phyloP scores from a whole-genome alignment of 2,113 vertebrate species.

The Thamnaconus septentrionalis region DNA sequence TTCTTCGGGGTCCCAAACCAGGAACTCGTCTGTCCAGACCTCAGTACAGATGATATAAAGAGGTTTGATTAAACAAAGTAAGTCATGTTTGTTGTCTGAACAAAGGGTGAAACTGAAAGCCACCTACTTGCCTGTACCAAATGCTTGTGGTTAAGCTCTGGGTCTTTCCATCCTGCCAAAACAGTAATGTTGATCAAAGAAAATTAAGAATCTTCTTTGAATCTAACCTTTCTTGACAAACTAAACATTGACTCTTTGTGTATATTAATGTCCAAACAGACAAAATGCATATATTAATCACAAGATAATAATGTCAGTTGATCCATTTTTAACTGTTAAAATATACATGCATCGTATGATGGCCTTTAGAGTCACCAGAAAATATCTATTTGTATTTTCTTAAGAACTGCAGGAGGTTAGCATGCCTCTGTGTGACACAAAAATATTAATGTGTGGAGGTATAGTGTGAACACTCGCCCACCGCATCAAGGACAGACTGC shows the following conservation, averaged over 20 bases:
- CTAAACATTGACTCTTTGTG: too few species aligned
- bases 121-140: conserved; percentile 83
- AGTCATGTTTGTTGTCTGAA: neutral
- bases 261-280: too few species aligned
- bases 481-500: conserved; percentile 83
- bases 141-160: conserved; percentile 85
- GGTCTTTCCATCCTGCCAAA: conserved; percentile 82
- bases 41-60: conserved; percentile 39
- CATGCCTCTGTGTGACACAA: neutral
- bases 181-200: neutral
- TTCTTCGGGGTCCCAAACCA: conserved; percentile 82
- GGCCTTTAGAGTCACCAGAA: too few species aligned
- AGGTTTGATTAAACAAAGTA: neutral
- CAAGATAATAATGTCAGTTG: too few species aligned
- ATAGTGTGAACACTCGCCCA: conserved; percentile 35
- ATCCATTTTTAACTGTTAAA: too few species aligned
- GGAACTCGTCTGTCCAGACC: conserved; percentile 84
- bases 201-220: too few species aligned
- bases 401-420: neutral
- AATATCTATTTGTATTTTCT: too few species aligned
- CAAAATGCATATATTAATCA: too few species aligned
- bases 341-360: too few species aligned
- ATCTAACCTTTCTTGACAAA: too few species aligned
- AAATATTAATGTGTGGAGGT: neutral
- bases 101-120: neutral